phyloP scores from a whole-genome alignment of 1,140 invertebrate species.

The Bombus waltoni region DNA sequence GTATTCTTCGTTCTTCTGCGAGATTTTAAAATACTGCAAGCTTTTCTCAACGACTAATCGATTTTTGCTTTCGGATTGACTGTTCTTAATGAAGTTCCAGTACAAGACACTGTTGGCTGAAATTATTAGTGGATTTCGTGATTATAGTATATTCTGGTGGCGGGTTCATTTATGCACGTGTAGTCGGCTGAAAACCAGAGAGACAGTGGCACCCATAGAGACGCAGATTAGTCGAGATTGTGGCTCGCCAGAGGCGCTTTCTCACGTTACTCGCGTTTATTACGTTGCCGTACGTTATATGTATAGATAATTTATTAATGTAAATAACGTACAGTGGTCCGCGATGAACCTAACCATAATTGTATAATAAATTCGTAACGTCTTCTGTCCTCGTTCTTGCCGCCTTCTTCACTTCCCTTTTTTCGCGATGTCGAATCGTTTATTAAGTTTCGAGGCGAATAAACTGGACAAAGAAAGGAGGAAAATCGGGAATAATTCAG shows the following conservation, averaged over 20 bases:
- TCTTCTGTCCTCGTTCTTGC: background rate
- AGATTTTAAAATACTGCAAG: too few relatives aligned
- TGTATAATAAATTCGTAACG: conserved; percentile 19
- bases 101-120: too few relatives aligned
- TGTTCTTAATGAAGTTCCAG: too few relatives aligned
- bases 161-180: background rate
- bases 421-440: background rate
- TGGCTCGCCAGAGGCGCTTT: conserved; percentile 46
- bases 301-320: conserved; percentile 48
- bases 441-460: background rate
- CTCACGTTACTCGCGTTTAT: conserved; percentile 50
- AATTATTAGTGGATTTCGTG: background rate
- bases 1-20: too few relatives aligned
- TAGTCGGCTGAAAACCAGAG: background rate
- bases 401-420: background rate
- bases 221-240: conserved; percentile 50
- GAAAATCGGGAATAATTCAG: too few relatives aligned
- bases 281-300: conserved; percentile 8
- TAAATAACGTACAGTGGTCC: conserved; percentile 21
- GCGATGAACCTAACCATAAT: conserved; percentile 5
- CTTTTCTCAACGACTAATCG: too few relatives aligned
- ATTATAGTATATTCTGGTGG: background rate
- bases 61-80: too few relatives aligned
- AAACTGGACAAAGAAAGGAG: too few relatives aligned
- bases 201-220: conserved; percentile 7